A percentile compares a stretch with the other conserved stretches of the same genome.
phyloP scores from a whole-genome alignment of 2,797 vertebrate genomes.

The Rhinichthys osculus region DNA sequence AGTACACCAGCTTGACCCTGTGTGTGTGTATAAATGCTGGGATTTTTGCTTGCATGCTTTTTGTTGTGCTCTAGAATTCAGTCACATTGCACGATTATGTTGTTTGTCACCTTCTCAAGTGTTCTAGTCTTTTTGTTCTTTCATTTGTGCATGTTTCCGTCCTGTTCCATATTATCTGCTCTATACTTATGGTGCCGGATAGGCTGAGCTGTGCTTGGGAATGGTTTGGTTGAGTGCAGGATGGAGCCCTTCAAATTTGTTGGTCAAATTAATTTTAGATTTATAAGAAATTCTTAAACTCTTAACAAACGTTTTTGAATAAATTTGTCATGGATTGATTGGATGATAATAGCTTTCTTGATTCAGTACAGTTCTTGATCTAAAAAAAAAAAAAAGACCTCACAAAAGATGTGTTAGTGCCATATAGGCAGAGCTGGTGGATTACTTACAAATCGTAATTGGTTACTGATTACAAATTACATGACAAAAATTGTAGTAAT shows the following conservation, averaged over 20 bases:
- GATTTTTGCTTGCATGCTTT: slow-evolving; percentile 27
- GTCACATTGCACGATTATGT: background rate
- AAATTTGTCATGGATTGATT: background rate
- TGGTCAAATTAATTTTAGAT: background rate
- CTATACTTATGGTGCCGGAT: background rate
- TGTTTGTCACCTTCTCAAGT: background rate
- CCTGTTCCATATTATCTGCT: slow-evolving; percentile 11
- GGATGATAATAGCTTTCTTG: background rate
- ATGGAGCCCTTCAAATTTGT: background rate
- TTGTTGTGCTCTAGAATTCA: background rate
- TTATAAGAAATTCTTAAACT: background rate
- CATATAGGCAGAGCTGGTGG: background rate
- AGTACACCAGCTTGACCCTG: slow-evolving; percentile 76
- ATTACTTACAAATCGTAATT: too few relatives aligned
- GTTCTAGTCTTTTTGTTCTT: background rate
- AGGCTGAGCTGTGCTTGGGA: slow-evolving; percentile 24
- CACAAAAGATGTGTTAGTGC: background rate
- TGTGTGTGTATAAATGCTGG: slow-evolving; percentile 34
- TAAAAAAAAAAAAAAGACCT: background rate
- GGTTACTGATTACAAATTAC: too few relatives aligned
- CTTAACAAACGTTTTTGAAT: background rate
- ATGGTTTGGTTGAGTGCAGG: slow-evolving; percentile 16
- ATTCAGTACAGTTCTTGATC: background rate
- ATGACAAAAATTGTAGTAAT: too few relatives aligned
- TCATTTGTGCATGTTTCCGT: slow-evolving; percentile 19